Conservation (phyloP, 35 echinoderm and acorn worm genomes). For the Ophiothrix spiculata region DNA sequence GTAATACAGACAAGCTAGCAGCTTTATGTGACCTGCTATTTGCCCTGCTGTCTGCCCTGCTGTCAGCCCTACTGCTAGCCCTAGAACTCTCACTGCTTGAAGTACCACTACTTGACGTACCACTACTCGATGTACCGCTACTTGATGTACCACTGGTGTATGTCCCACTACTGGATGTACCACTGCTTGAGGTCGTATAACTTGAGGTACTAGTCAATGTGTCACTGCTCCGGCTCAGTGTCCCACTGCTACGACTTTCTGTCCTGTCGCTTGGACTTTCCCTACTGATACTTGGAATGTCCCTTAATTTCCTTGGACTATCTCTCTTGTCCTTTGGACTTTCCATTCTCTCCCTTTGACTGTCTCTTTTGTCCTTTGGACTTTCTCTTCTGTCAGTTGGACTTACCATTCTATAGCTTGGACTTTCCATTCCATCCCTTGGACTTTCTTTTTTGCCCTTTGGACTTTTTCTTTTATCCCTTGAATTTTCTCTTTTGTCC, state of each 20-base stretch:
- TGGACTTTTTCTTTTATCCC: too few relatives aligned
- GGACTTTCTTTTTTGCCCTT: too few relatives aligned
- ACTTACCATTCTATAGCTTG: too few relatives aligned
- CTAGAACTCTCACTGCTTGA: background rate
- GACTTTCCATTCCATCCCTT: too few relatives aligned
- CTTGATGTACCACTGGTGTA: background rate
- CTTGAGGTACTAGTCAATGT: background rate
- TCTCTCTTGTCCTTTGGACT: background rate
- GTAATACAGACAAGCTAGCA: background rate
- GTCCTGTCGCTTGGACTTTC: background rate
- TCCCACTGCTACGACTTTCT: too few relatives aligned
- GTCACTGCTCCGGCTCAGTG: background rate
- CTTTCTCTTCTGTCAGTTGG: background rate
- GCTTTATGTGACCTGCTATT: background rate
- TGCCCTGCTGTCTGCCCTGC: background rate
- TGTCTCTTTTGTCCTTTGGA: background rate
- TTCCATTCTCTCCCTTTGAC: background rate
- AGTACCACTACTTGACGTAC: background rate
- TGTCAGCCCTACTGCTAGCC: background rate
- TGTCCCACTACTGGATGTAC: too few relatives aligned
- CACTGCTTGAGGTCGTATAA: background rate
- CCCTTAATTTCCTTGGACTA: background rate
- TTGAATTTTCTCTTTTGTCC: too few relatives aligned
- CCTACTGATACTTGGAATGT: background rate
- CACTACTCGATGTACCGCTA: background rate